Base-by-base conservation (phyloP, 2,113 vertebrate species). In the Chaetodon trifascialis region DNA sequence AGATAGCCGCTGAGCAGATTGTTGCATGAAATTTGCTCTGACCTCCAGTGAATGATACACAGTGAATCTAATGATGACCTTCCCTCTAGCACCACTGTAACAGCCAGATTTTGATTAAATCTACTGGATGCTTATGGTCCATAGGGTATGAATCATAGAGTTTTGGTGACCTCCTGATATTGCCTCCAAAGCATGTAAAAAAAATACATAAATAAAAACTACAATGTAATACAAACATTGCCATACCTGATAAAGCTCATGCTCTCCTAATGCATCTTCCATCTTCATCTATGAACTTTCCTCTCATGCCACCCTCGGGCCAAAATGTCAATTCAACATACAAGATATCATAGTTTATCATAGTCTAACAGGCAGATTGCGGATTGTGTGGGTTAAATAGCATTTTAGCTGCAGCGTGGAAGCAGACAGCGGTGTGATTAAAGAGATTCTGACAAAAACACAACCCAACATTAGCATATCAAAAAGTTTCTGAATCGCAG, bases 371-470 rank as follows among this genome's bases (percentile, higher is more conserved):
- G 25, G 40, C 49, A 64, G 36, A 56, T 4, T 36, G 25, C 36
- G 72, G 60, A 40, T 44, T 80, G 56, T 30, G n/a, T 51, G 49
- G 23, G 36, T 69, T 58, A 46, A 34, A 63, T 14, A 40, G 12
- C 12, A 19, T 30, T 71, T 64, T 21, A 25, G 9, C 66, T 38
- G 51, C 23, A 68, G 36, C 19, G 3, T 60, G 34, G 51, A 85
- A 52, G 34, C 44, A 51, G 69, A 54, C 40, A 25, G 54, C 69
- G 40, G 21, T 75, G 58, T 58, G 60, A 79, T 84, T 82, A 36
- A 75, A 76, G 47, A 16, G 34, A 62, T 65, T 34, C 8, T 66
- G 14, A 72, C 60, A 71, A 51, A 52, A 79, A 16, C 34, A 62
- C 23, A 44, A 10, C 9, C 67, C 23, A 80, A 71, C 36, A 67